Percentiles rank a stretch among this genome's conserved stretches.
Evolutionary conservation across 1,140 invertebrate species (phyloP).

Genomic region (Lamellibrachia luymesi): DNA sequence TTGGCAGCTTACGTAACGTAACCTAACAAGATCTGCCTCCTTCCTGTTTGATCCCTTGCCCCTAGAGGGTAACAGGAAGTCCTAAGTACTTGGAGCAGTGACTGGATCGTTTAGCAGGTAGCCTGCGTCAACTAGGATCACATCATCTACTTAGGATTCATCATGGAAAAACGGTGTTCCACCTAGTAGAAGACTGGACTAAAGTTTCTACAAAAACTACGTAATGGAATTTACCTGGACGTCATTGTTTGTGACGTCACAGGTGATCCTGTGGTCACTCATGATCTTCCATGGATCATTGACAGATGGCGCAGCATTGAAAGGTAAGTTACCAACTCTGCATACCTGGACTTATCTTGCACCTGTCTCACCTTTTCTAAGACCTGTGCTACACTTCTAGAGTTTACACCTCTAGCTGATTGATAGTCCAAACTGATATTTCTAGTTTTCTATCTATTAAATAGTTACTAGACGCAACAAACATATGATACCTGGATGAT

Average conservation of each 20-base stretch:
- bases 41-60: neutral
- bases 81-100: neutral
- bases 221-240: neutral
- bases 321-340: neutral
- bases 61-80: neutral
- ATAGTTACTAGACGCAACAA: neutral
- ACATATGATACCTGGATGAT: neutral
- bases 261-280: neutral
- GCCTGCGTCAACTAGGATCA: neutral
- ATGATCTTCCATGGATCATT: neutral
- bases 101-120: neutral
- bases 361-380: neutral
- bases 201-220: neutral
- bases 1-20: neutral
- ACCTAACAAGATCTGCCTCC: neutral
- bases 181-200: neutral
- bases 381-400: neutral
- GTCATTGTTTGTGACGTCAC: neutral
- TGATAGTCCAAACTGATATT: neutral
- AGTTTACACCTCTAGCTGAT: neutral
- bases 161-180: neutral
- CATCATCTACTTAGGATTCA: neutral
- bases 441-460: neutral
- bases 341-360: neutral
- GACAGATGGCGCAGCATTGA: neutral